Base-by-base conservation (phyloP, 1,140 invertebrate genomes). In the Teleopsis dalmanni region DNA sequence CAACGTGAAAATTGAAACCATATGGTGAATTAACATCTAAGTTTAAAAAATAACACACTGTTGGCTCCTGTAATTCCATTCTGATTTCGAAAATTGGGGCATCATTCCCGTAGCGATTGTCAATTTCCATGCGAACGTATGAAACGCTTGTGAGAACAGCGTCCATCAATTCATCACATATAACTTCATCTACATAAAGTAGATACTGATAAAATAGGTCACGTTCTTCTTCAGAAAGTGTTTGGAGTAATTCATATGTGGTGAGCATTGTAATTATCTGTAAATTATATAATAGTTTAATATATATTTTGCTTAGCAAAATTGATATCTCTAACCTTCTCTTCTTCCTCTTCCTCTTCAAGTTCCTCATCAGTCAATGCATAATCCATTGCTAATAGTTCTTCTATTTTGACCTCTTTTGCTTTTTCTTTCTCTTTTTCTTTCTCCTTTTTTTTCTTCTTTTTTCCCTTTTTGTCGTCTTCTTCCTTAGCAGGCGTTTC, bases 21-120 rank as follows among this genome's bases (percentile, higher is more conserved):
- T 69, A 59, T 2, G 78, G 71, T 26, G 78, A 73, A 13, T 76
- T 75, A 10, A 74, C 57, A 56, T 84, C 77, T 23, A 87, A 62
- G 6, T 77, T 78, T 0, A 84, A 83, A 14, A 74, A 62, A 56
- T 81, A 87, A 10, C 77, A 65, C 26, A 88, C 78, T 21, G 78
- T 71, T 0, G 78, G 77, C 18, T 79, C 75, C 37, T 78, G 72
- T 3, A 88, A 70, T 52, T 80, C 76, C 51, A 88, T 71, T 22
- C 76, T 67, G 21, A 85, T 76, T 62, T 85, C 80, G 55, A 81
- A 79, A 0, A 82, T 67, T 0, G 80, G 78, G 26, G 59, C 48
- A 49, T 63, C 53, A 47, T 61, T 37, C 41, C 55, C 56, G 42
- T 51, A 57, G 2, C 53, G 51, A 53, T 73, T 71, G 4, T 67